Percentiles rank a stretch among this genome's conserved stretches.
phyloP scores from a whole-genome alignment of 2,888 invertebrate genomes.

The Caenorhabditis sp. region DNA sequence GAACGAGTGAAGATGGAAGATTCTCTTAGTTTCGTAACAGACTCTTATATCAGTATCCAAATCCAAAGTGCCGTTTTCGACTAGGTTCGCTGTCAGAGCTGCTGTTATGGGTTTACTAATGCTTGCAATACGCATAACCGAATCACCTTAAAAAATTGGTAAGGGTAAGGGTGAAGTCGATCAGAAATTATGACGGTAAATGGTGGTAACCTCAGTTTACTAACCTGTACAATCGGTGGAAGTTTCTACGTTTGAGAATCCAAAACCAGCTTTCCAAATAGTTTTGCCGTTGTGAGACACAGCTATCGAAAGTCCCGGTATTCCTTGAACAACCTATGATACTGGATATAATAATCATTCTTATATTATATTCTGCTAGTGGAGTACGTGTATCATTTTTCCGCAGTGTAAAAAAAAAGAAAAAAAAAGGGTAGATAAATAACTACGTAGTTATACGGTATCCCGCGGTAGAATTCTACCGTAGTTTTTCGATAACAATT shows the following conservation, averaged over 20 bases:
- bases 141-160: constrained; percentile 11
- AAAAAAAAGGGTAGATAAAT: too few species aligned
- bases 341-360: too few species aligned
- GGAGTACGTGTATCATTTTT: too few species aligned
- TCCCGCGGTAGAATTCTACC: too few species aligned
- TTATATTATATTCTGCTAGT: too few species aligned
- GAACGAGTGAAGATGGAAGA: constrained; percentile 75
- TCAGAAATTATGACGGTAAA: background rate
- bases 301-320: constrained; percentile 84
- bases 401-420: too few species aligned
- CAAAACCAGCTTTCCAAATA: constrained; percentile 84
- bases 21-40: too few species aligned
- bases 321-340: constrained; percentile 83
- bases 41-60: constrained; percentile 83
- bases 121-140: constrained; percentile 86
- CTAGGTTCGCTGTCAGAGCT: constrained; percentile 85
- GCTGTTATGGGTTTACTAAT: constrained; percentile 86
- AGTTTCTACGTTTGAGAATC: constrained; percentile 86
- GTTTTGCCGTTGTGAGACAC: constrained; percentile 84
- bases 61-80: constrained; percentile 85
- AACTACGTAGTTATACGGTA: too few species aligned
- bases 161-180: background rate
- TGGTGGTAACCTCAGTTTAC: too few species aligned
- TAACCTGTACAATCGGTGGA: constrained; percentile 36
- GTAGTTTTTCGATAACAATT: background rate